Evolutionary conservation across 2,113 vertebrate species (phyloP).

Genomic region (Desmodus rotundus): DNA sequence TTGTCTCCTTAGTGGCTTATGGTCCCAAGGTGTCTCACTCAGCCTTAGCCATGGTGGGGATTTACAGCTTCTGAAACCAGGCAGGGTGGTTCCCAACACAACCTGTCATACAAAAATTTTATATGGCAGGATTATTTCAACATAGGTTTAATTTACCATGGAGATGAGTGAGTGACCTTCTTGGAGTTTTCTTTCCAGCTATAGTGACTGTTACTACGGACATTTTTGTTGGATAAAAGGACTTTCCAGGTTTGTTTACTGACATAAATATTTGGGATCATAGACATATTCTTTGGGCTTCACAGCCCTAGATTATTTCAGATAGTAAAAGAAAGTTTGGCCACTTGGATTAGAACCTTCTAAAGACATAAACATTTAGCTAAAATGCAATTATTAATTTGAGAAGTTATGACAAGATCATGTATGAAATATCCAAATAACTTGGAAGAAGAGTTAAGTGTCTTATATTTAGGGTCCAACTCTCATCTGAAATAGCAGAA

Average conservation of each 20-base stretch:
- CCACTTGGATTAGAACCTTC: not conserved
- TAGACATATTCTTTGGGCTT: not conserved
- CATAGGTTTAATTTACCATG: not conserved
- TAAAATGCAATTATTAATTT: not conserved
- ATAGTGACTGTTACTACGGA: not conserved
- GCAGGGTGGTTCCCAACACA: no score
- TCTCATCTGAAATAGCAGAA: not conserved
- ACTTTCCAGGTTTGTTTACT: not conserved
- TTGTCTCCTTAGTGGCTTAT: no score
- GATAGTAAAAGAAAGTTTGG: not conserved
- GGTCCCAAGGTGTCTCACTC: no score
- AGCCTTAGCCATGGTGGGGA: no score
- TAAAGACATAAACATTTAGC: constrained; percentile 41
- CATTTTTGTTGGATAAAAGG: not conserved
- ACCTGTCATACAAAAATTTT: not conserved
- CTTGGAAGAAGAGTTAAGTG: not conserved
- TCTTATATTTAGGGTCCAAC: not conserved
- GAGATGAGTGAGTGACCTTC: not conserved
- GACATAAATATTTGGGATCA: not conserved
- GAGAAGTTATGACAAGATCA: not conserved
- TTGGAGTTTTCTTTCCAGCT: not conserved
- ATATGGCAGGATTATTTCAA: not conserved
- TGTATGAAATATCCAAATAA: constrained; percentile 1
- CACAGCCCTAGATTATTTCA: not conserved
- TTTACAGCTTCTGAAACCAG: no score